Evolutionary conservation across 2,888 invertebrate genomes (phyloP).

Genomic region (Elgonia sp.): DNA sequence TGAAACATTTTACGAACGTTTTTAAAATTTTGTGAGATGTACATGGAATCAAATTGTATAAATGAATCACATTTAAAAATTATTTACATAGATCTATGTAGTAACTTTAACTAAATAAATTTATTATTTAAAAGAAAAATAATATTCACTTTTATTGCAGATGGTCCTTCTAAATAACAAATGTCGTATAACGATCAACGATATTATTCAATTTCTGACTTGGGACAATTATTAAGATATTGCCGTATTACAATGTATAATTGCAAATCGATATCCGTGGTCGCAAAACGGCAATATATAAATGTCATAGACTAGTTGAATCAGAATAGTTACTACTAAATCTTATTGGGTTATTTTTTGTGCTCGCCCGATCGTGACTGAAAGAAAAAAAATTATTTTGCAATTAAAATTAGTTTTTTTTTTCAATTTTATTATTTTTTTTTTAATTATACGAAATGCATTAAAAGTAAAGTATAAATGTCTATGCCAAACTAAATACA

Average conservation of each 20-base stretch:
- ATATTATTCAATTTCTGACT: constrained; percentile 71
- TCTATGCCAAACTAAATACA: too few relatives aligned
- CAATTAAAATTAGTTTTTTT: too few relatives aligned
- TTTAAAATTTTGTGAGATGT: too few relatives aligned
- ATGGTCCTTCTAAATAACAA: constrained; percentile 48
- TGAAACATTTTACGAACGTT: too few relatives aligned
- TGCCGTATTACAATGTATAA: constrained; percentile 61
- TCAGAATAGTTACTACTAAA: constrained; percentile 45
- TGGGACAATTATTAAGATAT: constrained; percentile 64
- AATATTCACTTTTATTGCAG: constrained; percentile 42
- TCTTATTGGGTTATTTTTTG: constrained; percentile 57
- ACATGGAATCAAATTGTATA: too few relatives aligned
- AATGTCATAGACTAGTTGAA: constrained; percentile 70
- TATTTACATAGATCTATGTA: too few relatives aligned
- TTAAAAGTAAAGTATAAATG: too few relatives aligned
- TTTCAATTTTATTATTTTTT: too few relatives aligned
- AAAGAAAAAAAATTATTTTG: constrained; percentile 34
- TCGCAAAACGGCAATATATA: constrained; percentile 65
- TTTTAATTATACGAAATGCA: too few relatives aligned
- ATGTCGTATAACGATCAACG: constrained; percentile 50
- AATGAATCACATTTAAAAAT: too few relatives aligned
- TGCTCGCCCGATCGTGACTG: constrained; percentile 66
- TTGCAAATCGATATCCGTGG: constrained; percentile 21
- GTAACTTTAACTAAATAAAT: too few relatives aligned
- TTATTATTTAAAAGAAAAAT: neutral